A percentile compares a stretch with the other conserved stretches of the same genome.
Conservation (phyloP, 2,113 vertebrate species). For the Eulacestoma nigropectus region DNA sequence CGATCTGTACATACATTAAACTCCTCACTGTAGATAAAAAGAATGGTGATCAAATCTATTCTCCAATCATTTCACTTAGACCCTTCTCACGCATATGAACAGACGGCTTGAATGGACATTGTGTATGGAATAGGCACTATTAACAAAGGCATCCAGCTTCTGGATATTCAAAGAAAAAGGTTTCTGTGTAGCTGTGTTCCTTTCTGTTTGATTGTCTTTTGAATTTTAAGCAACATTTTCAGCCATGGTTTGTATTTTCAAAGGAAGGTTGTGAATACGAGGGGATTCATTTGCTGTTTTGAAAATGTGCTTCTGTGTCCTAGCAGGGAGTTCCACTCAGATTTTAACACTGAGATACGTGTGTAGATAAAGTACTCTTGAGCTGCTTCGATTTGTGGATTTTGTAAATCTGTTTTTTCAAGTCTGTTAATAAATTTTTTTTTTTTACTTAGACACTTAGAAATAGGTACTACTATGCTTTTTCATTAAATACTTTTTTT, state of each 20-base stretch:
- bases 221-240: neutral
- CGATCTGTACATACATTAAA: neutral
- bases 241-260: neutral
- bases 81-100: neutral
- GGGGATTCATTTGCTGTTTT: neutral
- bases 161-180: neutral
- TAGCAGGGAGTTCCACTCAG: neutral
- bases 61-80: neutral
- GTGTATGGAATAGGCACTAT: neutral
- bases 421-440: neutral
- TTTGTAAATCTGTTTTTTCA: neutral
- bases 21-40: neutral
- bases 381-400: neutral
- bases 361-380: neutral
- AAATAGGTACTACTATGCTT: neutral
- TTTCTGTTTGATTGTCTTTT: neutral
- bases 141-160: neutral
- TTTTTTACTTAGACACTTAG: neutral
- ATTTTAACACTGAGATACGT: neutral
- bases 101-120: neutral
- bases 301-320: neutral
- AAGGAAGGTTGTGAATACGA: neutral
- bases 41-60: neutral
- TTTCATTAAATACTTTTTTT: neutral
- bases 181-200: neutral